Evolutionary conservation across 1,140 invertebrate genomes (phyloP), one percentile per base, ranked within the genome.

Genomic region (Pristionchus pacificus): DNA sequence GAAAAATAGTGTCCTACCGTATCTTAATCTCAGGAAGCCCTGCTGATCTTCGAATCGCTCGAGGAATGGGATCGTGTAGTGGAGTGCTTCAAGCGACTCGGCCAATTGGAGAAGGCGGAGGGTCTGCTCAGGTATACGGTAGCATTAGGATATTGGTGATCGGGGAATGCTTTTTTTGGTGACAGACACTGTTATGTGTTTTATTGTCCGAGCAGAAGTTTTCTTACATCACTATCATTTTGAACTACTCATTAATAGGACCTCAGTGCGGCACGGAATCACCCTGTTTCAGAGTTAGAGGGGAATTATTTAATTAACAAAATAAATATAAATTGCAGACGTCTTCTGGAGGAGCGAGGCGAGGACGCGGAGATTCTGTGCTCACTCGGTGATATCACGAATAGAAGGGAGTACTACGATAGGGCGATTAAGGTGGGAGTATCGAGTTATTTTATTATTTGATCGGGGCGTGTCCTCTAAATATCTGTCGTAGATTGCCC

Each of bases 51-150:
- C 84, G 86, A 91, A 27, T 85, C 88, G 61, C 86, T 95, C 13
- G 87, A 92, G 72, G 84, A 91, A n/a, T 97, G 93, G 94, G 92
- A 96, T 77, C 89, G 95, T 82, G 91, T 94, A 24, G 92, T 97
- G 72, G 87, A 88, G 1, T 97, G 94, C 86, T 96, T 96, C 79
- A 91, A 91, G 58, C 86, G 89, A 72, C 84, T 96, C 59, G 89
- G 92, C 76, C 86, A 76, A 38, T 24, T 68, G n/a, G 74, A 80
- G 19, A 81, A 91, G 89, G 93, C 94, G 13, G 29, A 30, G 25
- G 10, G 2, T 27, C 24, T 27, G 24, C 60, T 61, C 10, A 13
- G 25, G 25, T 61, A 61, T 14, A 24, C 24, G 55, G 55, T 24
- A 57, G n/a, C 60, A 10, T 1, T 0, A 13, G 10, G 25, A 61